Evolutionary conservation across 2,888 invertebrate species (phyloP).

Genomic region (Odontocerum albicorne): DNA sequence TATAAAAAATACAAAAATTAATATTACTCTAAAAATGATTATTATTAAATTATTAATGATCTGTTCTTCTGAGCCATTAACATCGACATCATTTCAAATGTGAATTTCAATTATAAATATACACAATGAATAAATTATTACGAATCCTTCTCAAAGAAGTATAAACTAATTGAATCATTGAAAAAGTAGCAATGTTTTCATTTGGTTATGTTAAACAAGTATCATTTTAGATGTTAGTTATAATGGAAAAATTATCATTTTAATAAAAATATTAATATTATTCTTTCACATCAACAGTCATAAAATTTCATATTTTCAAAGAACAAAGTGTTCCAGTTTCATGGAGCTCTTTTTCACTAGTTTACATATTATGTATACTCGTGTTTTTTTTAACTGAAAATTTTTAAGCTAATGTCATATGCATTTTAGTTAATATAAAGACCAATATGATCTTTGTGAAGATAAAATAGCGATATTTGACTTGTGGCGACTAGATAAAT

Average conservation of each 20-base stretch:
- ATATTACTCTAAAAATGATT: conserved; percentile 7
- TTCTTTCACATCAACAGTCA: no score
- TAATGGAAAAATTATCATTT: conserved; percentile 19
- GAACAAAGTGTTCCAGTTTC: no score
- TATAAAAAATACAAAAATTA: conserved; percentile 21
- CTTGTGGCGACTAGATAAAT: conserved; percentile 32
- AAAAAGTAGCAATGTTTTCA: conserved; percentile 1
- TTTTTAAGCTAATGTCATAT: conserved; percentile 1
- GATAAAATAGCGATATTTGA: conserved; percentile 20
- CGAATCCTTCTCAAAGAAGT: conserved; percentile 14
- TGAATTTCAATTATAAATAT: conserved; percentile 11
- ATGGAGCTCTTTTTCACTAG: no score
- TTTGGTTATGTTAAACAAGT: conserved; percentile 16
- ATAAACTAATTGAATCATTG: background rate
- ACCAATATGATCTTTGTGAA: conserved; percentile 5
- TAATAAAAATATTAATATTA: conserved; percentile 22
- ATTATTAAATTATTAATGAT: conserved; percentile 3
- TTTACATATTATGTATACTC: no score
- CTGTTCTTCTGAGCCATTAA: background rate
- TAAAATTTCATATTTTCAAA: no score
- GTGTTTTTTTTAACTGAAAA: background rate
- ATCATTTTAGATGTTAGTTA: conserved; percentile 15
- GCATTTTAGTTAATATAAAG: conserved; percentile 10
- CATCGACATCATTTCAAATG: conserved; percentile 8
- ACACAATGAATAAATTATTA: conserved; percentile 10